Percentiles rank a stretch among this genome's conserved stretches.
These are phyloP conservation scores for Drosophila mojavensis DNA, from an alignment of 1,140 invertebrate species.

Conservation along the genomic window DNA sequence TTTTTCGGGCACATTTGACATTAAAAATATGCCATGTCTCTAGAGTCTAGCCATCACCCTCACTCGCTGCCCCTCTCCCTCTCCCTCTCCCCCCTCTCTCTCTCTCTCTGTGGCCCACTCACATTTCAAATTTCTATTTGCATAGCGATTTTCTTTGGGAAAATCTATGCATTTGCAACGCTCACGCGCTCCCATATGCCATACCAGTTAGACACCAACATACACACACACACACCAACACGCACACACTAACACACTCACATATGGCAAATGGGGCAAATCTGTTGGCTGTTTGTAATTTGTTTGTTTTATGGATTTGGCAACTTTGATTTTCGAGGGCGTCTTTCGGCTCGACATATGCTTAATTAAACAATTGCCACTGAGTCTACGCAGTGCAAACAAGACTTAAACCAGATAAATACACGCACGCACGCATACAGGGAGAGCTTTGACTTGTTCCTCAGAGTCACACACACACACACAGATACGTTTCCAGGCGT, in stretches of 20 bases:
- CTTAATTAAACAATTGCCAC: conserved; percentile 71
- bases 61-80: background rate
- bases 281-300: conserved; percentile 72
- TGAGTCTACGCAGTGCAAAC: conserved; percentile 32
- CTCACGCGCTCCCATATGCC: conserved; percentile 19
- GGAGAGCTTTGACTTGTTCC: conserved; percentile 5
- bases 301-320: conserved; percentile 78
- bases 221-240: conserved; percentile 5
- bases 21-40: conserved; percentile 37
- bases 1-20: conserved; percentile 21
- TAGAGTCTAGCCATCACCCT: background rate
- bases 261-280: conserved; percentile 38
- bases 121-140: conserved; percentile 36
- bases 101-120: background rate
- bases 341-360: conserved; percentile 46
- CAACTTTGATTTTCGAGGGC: conserved; percentile 50
- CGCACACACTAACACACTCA: background rate
- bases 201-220: conserved; percentile 14
- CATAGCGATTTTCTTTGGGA: conserved; percentile 45
- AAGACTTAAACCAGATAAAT: conserved; percentile 33
- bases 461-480: background rate
- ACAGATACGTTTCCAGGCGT: conserved; percentile 2
- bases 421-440: conserved; percentile 22
- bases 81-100: background rate
- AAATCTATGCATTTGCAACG: conserved; percentile 32